Conservation (phyloP, 2,797 vertebrate genomes). For the Schizopygopsis pylzovi region DNA sequence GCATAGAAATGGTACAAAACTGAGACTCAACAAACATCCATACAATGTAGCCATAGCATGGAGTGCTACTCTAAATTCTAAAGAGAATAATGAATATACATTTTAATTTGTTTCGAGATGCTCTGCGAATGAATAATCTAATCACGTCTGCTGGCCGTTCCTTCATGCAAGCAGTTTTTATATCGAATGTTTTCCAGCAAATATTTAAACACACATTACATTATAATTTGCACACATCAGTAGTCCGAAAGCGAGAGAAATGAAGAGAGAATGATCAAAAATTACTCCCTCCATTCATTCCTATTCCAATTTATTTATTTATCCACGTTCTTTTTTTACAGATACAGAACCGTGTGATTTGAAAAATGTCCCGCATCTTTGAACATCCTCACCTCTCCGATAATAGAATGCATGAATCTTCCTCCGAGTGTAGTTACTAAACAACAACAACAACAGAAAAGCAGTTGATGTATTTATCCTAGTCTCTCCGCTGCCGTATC, state of each 20-base stretch:
- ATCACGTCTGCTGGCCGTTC: slow-evolving; percentile 26
- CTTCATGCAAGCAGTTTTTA: slow-evolving; percentile 39
- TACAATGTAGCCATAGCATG: background rate
- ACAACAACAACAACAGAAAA: slow-evolving; percentile 25
- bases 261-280: slow-evolving; percentile 33
- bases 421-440: slow-evolving; percentile 53
- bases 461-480: slow-evolving; percentile 19
- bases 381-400: slow-evolving; percentile 63
- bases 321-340: slow-evolving; percentile 53
- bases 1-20: background rate
- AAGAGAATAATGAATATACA: slow-evolving; percentile 31
- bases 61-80: background rate
- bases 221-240: slow-evolving; percentile 40
- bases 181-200: slow-evolving; percentile 39
- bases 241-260: slow-evolving; percentile 30
- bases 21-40: background rate
- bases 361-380: slow-evolving; percentile 68
- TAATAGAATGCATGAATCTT: slow-evolving; percentile 62
- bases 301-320: slow-evolving; percentile 60
- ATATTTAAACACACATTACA: slow-evolving; percentile 46
- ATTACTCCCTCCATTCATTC: slow-evolving; percentile 51
- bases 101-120: slow-evolving; percentile 16
- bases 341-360: slow-evolving; percentile 57
- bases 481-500: slow-evolving; percentile 13
- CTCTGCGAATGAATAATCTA: slow-evolving; percentile 21